Conservation (phyloP, 2,113 vertebrate genomes). For the Bucco capensis region DNA sequence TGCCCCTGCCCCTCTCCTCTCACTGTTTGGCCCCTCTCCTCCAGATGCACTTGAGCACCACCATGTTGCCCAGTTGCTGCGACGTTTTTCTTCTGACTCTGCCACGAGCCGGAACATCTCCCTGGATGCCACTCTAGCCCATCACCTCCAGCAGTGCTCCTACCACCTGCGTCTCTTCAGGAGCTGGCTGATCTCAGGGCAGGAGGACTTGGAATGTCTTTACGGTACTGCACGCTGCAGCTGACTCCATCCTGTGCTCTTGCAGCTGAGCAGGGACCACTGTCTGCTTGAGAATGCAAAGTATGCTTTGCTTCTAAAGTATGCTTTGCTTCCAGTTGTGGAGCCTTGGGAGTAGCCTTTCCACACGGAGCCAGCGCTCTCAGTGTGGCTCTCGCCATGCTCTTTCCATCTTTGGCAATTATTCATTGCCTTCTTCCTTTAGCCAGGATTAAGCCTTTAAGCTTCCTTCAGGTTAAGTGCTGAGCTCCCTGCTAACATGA, state of each 20-base stretch:
- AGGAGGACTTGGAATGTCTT: slow-evolving; percentile 93
- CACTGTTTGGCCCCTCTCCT: slow-evolving; percentile 71
- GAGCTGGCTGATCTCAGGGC: slow-evolving; percentile 98
- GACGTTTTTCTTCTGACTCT: slow-evolving; percentile 89
- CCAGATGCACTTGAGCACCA: slow-evolving; percentile 90
- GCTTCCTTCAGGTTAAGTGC: not conserved
- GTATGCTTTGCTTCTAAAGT: slow-evolving; percentile 52
- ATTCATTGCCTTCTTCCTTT: not conserved
- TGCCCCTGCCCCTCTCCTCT: slow-evolving; percentile 47
- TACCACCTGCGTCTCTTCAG: slow-evolving; percentile 99
- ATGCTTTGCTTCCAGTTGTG: not conserved
- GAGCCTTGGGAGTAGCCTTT: not conserved
- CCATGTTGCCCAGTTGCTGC: slow-evolving; percentile 91
- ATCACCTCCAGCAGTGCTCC: slow-evolving; percentile 96
- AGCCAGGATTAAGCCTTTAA: not conserved
- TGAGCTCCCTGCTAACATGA: not conserved
- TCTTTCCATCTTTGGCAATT: not conserved
- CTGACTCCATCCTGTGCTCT: slow-evolving; percentile 65
- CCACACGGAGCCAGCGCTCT: not conserved
- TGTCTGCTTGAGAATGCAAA: slow-evolving; percentile 64
- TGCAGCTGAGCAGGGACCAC: slow-evolving; percentile 65
- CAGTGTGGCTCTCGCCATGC: not conserved
- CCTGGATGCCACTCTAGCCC: slow-evolving; percentile 90
- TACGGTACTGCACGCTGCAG: slow-evolving; percentile 85
- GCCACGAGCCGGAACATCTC: slow-evolving; percentile 80